These are phyloP conservation scores for Dendrocopos noguchii DNA, from an alignment of 2,113 vertebrate genomes.

Conservation along the genomic window DNA sequence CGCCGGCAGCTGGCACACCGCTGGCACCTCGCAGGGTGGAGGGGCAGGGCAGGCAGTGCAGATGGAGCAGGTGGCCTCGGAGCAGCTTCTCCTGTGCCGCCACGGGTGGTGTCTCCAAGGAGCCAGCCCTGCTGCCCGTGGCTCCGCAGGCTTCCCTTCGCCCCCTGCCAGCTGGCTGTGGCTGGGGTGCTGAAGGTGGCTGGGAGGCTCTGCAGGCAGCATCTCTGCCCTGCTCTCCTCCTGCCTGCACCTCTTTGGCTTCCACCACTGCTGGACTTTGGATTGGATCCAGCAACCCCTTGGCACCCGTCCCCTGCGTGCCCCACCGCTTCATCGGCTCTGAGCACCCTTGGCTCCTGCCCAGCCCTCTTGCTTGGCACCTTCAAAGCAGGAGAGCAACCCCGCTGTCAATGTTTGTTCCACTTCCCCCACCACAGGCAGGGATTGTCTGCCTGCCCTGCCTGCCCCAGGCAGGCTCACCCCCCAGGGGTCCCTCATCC, in stretches of 20 bases:
- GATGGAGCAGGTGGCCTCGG: not conserved
- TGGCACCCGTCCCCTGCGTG: not conserved
- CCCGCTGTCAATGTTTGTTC: accelerated
- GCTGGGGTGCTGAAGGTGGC: not conserved
- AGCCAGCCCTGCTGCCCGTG: not conserved
- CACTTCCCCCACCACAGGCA: not conserved
- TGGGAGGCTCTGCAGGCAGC: not conserved
- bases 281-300: not conserved
- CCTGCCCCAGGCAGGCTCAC: not conserved
- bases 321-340: not conserved
- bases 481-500: not conserved
- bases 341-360: not conserved
- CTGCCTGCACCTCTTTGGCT: not conserved
- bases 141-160: not conserved
- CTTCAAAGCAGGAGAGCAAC: not conserved
- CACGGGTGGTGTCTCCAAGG: not conserved
- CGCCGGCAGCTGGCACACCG: not conserved
- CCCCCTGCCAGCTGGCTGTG: not conserved
- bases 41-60: not conserved
- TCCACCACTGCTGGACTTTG: not conserved
- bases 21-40: not conserved
- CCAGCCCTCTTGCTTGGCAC: not conserved
- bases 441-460: not conserved
- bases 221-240: not conserved
- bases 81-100: not conserved